These are phyloP conservation scores for Macrotrachela quadricornifera DNA, from an alignment of 1,140 invertebrate species.

Conservation along the genomic window DNA sequence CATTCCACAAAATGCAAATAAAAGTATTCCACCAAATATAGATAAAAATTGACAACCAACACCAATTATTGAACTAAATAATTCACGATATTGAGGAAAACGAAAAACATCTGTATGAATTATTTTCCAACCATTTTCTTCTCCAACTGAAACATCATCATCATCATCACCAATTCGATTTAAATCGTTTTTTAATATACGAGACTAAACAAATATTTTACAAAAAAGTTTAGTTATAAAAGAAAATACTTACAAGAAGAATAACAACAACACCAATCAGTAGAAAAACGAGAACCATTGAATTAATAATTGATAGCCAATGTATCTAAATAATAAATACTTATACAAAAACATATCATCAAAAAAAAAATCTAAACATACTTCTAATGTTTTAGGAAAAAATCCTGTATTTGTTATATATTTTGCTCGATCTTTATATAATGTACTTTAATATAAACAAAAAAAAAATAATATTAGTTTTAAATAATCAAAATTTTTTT, in stretches of 20 bases:
- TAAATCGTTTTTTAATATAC: conserved; percentile 35
- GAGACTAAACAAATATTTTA: conserved; percentile 18
- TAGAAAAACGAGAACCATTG: conserved; percentile 35
- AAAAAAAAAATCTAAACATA: conserved; percentile 10
- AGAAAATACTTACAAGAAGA: conserved; percentile 30
- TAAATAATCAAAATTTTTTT: conserved; percentile 10
- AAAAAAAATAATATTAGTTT: no score
- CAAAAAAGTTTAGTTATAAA: not conserved
- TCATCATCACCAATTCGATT: conserved; percentile 32
- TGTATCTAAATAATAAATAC: conserved; percentile 28
- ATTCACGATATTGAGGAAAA: conserved; percentile 29
- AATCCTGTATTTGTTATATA: conserved; percentile 29
- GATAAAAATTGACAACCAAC: conserved; percentile 34
- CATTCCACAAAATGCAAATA: conserved; percentile 34
- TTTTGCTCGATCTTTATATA: conserved; percentile 26
- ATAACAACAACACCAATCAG: conserved; percentile 36
- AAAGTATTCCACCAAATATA: conserved; percentile 32
- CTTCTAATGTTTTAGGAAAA: conserved; percentile 35
- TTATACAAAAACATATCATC: not conserved
- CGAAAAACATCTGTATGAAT: conserved; percentile 37
- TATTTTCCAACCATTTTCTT: conserved; percentile 38
- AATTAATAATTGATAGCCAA: conserved; percentile 38
- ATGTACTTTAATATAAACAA: conserved; percentile 15
- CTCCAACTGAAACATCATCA: conserved; percentile 29
- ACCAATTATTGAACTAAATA: conserved; percentile 36